Evolutionary conservation across 23 tunicate species (phyloP).

Genomic region (Trididemnum clinides): DNA sequence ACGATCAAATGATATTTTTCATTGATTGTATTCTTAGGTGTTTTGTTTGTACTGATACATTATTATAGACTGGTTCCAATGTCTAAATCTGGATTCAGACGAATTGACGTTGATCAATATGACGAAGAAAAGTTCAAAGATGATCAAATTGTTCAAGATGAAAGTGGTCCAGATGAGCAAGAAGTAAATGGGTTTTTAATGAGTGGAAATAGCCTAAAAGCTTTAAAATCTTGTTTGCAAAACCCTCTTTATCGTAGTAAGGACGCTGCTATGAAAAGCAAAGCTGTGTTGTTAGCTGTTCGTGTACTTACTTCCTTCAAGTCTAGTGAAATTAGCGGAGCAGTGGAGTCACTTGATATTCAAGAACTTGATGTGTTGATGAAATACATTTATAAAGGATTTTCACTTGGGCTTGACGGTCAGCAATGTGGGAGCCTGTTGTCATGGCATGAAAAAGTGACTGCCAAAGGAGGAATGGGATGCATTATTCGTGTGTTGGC

Average conservation of each 20-base stretch:
- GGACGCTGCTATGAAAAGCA: slow-evolving; percentile 15
- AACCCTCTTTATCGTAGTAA: slow-evolving; percentile 75
- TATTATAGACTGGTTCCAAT: too few relatives aligned
- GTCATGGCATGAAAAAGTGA: slow-evolving; percentile 89
- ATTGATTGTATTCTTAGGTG: too few relatives aligned
- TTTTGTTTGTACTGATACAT: too few relatives aligned
- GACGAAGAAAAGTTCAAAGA: slow-evolving; percentile 97
- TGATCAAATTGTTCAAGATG: slow-evolving; percentile 63
- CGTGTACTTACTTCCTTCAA: slow-evolving; percentile 82
- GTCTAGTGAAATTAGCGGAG: slow-evolving; percentile 57
- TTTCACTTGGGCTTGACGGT: slow-evolving; percentile 84
- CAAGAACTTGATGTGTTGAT: slow-evolving; percentile 75
- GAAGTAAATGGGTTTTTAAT: slow-evolving; percentile 36
- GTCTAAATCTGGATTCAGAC: slow-evolving; percentile 65
- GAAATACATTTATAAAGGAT: slow-evolving; percentile 97
- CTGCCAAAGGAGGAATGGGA: slow-evolving; percentile 86
- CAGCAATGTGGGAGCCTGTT: slow-evolving; percentile 77
- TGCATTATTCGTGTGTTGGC: slow-evolving; percentile 86
- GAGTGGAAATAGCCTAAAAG: slow-evolving; percentile 59
- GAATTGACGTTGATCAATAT: slow-evolving; percentile 98
- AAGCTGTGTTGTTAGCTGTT: slow-evolving; percentile 59
- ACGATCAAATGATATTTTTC: too few relatives aligned
- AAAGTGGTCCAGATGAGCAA: slow-evolving; percentile 79
- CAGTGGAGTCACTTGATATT: slow-evolving; percentile 49
- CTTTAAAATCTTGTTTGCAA: slow-evolving; percentile 69